Conservation (phyloP, 2,797 vertebrate species). For the Smutsia temminckii region DNA sequence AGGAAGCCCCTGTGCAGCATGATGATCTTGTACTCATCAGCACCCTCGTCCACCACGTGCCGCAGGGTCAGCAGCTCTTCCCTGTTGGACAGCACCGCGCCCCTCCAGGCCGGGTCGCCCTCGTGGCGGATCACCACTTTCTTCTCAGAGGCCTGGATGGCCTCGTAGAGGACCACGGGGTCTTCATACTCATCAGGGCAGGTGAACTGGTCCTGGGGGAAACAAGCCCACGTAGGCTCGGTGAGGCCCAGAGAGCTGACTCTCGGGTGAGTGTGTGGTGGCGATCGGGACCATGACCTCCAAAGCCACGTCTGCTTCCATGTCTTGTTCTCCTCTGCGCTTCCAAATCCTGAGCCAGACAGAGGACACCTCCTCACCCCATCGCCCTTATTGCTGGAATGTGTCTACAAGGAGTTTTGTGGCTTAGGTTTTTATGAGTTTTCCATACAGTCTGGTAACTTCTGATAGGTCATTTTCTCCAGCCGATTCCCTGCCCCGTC, state of each 20-base stretch:
- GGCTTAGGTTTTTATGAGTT: neutral
- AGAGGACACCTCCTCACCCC: accelerated
- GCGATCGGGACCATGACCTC: accelerated
- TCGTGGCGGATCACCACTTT: slow-evolving; percentile 97
- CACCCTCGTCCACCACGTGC: slow-evolving; percentile 95
- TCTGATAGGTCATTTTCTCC: neutral
- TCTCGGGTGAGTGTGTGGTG: accelerated
- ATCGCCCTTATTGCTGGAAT: accelerated
- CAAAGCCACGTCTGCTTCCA: neutral
- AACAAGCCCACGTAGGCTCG: neutral
- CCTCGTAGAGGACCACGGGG: slow-evolving; percentile 91
- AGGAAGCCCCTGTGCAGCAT: slow-evolving; percentile 97
- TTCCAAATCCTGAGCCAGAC: neutral
- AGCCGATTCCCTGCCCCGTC: neutral
- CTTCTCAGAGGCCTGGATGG: slow-evolving; percentile 93
- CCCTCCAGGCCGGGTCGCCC: slow-evolving; percentile 96
- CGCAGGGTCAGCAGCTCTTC: slow-evolving; percentile 95
- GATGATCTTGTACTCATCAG: slow-evolving; percentile 98
- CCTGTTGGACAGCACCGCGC: slow-evolving; percentile 93
- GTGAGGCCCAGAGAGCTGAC: neutral
- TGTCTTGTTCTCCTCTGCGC: too few relatives aligned
- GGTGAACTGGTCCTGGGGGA: slow-evolving; percentile 95
- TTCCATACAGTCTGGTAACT: neutral
- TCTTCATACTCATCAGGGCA: slow-evolving; percentile 98
- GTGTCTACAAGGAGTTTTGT: accelerated